Base-by-base conservation (phyloP, 2,888 invertebrate genomes). In the Apotomis capreana region DNA sequence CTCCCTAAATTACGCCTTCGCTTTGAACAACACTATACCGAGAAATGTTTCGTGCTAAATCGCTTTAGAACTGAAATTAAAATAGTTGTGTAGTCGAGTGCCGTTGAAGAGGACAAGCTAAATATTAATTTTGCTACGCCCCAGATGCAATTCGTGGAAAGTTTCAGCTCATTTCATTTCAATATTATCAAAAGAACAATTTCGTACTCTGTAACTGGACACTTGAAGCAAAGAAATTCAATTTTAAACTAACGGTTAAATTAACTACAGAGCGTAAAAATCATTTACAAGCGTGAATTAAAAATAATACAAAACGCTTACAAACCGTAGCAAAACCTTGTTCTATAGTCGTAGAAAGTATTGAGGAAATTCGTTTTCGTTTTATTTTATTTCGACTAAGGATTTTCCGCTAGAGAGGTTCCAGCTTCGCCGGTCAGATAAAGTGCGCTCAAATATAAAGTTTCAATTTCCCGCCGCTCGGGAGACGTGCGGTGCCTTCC, bases 381-480 rank as follows among this genome's bases (percentile, higher is more conserved):
- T 88, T 89, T 87, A 88, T 87, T 89, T 89, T 88, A 89, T 88
- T 88, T 85, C 84, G 79, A 82, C 81, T 83, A 80, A 84, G 83
- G 85, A 87, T 88, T 89, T 89, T 88, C 87, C 83, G 83, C 81
- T 78, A 81, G 85, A 85, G 80, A 82, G 82, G 82, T 81, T 83
- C 80, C 83, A 85, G 86, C 87, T 87, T 84, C 84, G 80, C 84
- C 83, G 88, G 88, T 89, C 87, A 90, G 87, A 90, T 89, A 87
- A 87, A 90, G 87, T 89, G 87, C 85, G 87, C 87, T 91, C 87
- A 90, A 90, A 91, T 89, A 91, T 90, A 91, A 91, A 91, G 91
- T 91, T 92, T 91, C 90, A 91, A 91, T 92, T 92, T 89, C 85
- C 85, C 80, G 79, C 83, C 79, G 83, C 81, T 83, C 81, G 81